phyloP scores from a whole-genome alignment of 1,140 invertebrate genomes.

The Potamilus streckersoni region DNA sequence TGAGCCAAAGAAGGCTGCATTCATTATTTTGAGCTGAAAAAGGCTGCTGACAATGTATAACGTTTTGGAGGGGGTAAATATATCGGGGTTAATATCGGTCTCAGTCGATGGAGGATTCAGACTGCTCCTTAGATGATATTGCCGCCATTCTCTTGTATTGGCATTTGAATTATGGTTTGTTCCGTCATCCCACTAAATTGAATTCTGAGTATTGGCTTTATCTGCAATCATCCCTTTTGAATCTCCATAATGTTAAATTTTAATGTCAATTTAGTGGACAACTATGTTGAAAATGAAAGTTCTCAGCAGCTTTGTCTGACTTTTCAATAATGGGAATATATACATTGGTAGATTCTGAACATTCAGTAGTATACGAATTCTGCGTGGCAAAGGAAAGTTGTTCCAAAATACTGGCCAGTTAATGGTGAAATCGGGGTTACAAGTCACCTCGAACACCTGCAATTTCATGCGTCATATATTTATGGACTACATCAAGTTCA shows the following conservation, averaged over 20 bases:
- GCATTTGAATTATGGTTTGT: slow-evolving; percentile 4
- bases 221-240: slow-evolving; percentile 35
- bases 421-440: slow-evolving; percentile 10
- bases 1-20: no score
- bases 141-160: slow-evolving; percentile 23
- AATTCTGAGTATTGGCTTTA: slow-evolving; percentile 30
- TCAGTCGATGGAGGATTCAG: slow-evolving; percentile 24
- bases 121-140: slow-evolving; percentile 5
- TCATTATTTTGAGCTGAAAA: no score
- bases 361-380: slow-evolving; percentile 24
- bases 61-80: slow-evolving; percentile 8
- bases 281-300: slow-evolving; percentile 1
- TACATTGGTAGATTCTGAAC: slow-evolving; percentile 38
- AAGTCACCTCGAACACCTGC: slow-evolving; percentile 16
- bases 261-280: slow-evolving; percentile 11
- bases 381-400: slow-evolving; percentile 24
- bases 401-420: slow-evolving; percentile 7
- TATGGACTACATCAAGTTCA: slow-evolving; percentile 16
- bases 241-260: slow-evolving; percentile 32
- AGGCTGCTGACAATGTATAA: no score
- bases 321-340: slow-evolving; percentile 35
- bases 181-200: slow-evolving; percentile 17
- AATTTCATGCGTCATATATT: slow-evolving; percentile 14
- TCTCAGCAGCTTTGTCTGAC: slow-evolving; percentile 7
- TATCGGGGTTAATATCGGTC: slow-evolving; percentile 27